Conservation (phyloP, 2,113 vertebrate species). For the Columbina picui region DNA sequence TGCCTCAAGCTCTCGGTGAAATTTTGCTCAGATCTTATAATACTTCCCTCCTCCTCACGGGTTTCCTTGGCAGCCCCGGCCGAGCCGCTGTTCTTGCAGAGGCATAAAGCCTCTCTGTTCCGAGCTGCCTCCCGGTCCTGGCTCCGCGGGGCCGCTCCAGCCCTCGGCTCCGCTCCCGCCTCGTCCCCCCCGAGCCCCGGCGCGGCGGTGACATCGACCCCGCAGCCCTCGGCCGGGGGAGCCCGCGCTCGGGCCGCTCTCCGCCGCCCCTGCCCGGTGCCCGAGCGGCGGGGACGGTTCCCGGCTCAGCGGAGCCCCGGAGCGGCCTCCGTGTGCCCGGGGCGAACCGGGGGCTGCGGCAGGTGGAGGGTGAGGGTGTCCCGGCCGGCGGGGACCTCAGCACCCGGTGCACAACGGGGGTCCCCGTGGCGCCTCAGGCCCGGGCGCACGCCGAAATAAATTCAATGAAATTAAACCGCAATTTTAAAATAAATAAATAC, state of each 20-base stretch:
- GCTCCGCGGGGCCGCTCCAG: not conserved
- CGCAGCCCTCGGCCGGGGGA: not conserved
- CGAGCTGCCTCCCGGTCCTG: not conserved
- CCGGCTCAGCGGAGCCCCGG: not conserved
- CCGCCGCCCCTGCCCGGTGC: not conserved
- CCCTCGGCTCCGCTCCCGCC: not conserved
- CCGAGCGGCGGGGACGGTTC: not conserved
- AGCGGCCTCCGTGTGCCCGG: not conserved
- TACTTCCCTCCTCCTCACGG: conserved; percentile 46
- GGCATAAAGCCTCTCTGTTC: conserved; percentile 28
- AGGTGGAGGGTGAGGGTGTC: not conserved
- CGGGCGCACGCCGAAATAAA: not conserved
- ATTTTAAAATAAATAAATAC: not conserved
- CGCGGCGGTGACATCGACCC: not conserved
- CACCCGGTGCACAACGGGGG: not conserved
- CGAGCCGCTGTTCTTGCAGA: not conserved
- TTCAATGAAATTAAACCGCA: not conserved
- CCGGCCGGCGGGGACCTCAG: not conserved
- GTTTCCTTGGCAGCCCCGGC: conserved; percentile 66
- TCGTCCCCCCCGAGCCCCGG: not conserved
- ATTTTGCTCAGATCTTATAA: conserved; percentile 33
- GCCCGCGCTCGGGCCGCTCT: not conserved
- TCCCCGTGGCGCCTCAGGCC: not conserved
- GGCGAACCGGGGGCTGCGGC: not conserved
- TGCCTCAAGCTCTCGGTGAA: conserved; percentile 15